phyloP scores from a whole-genome alignment of 2,113 vertebrate genomes.

The Amazona guildingii region DNA sequence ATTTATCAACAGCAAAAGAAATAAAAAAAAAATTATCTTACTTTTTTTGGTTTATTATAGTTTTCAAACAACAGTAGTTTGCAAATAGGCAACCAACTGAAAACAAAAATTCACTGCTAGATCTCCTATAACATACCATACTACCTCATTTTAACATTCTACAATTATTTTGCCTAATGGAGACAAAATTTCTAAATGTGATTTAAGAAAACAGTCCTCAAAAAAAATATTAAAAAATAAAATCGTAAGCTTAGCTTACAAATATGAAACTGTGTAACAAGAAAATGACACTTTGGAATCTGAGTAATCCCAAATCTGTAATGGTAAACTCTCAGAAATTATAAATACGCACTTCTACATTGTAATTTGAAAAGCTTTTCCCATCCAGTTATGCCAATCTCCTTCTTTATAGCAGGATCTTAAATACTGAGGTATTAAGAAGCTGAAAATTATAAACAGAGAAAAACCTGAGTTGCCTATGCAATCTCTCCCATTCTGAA shows the following conservation, averaged over 20 bases:
- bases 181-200: not conserved
- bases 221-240: not conserved
- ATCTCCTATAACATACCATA: not conserved
- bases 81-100: not conserved
- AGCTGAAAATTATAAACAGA: not conserved
- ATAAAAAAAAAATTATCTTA: not conserved
- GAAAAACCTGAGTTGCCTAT: not conserved
- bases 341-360: not conserved
- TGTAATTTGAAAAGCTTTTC: not conserved
- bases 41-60: not conserved
- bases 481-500: not conserved
- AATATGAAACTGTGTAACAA: not conserved
- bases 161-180: not conserved
- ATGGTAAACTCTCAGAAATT: not conserved
- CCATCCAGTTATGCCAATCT: not conserved
- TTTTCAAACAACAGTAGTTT: not conserved
- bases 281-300: not conserved
- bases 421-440: not conserved
- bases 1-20: not conserved
- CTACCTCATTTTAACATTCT: not conserved
- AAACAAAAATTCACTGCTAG: not conserved
- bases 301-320: not conserved
- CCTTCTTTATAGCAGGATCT: not conserved
- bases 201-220: not conserved
- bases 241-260: not conserved